A percentile compares a stretch with the other conserved stretches of the same genome.
Evolutionary conservation across 1,140 invertebrate species (phyloP).

Genomic region (Drosophila kepulauana): DNA sequence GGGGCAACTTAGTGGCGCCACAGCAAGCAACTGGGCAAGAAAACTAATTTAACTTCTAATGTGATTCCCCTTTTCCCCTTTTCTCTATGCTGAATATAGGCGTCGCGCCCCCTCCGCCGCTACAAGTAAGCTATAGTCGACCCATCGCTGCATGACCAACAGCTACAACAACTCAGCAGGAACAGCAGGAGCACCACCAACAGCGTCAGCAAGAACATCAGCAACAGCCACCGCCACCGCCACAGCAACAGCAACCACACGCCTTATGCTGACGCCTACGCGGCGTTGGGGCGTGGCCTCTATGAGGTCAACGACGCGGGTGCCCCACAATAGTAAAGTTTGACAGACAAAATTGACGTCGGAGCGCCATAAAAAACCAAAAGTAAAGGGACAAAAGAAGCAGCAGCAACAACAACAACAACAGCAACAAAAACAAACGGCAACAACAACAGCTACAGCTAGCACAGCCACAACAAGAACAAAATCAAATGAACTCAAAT

Average conservation of each 20-base stretch:
- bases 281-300: slow-evolving; percentile 87
- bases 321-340: slow-evolving; percentile 86
- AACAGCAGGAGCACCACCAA: slow-evolving; percentile 52
- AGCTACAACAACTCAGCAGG: slow-evolving; percentile 86
- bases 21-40: slow-evolving; percentile 8
- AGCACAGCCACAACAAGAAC: slow-evolving; percentile 61
- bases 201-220: slow-evolving; percentile 70
- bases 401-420: slow-evolving; percentile 26
- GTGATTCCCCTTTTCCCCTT: slow-evolving; percentile 2
- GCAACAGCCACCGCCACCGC: slow-evolving; percentile 77
- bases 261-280: slow-evolving; percentile 87
- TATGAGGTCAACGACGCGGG: slow-evolving; percentile 85
- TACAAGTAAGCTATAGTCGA: slow-evolving; percentile 87
- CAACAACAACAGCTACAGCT: slow-evolving; percentile 50
- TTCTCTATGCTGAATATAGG: slow-evolving; percentile 80
- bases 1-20: slow-evolving; percentile 26
- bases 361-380: slow-evolving; percentile 67
- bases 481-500: slow-evolving; percentile 85
- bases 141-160: slow-evolving; percentile 86
- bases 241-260: slow-evolving; percentile 74
- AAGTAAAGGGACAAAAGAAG: slow-evolving; percentile 64
- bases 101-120: slow-evolving; percentile 88
- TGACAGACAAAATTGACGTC: slow-evolving; percentile 85
- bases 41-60: slow-evolving; percentile 42
- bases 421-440: slow-evolving; percentile 37